Evolutionary conservation across 2,113 vertebrate species (phyloP).

Genomic region (Ptilonorhynchus violaceus): DNA sequence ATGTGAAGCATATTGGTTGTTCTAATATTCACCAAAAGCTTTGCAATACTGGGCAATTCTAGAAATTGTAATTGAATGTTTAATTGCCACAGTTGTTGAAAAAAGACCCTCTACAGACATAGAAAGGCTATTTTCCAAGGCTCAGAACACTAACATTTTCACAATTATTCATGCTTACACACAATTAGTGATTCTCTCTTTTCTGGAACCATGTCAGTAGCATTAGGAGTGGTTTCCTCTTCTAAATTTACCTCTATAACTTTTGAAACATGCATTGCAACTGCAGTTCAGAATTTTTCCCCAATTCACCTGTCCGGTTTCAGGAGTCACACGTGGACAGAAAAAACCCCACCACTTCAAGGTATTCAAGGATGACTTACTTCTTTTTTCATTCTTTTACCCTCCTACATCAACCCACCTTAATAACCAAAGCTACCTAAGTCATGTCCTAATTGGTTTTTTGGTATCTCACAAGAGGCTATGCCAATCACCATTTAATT

Average conservation of each 20-base stretch:
- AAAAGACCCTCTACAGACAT: not conserved
- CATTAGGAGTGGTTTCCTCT: not conserved
- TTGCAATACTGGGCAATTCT: not conserved
- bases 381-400: not conserved
- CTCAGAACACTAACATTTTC: not conserved
- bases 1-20: not conserved
- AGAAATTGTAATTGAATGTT: not conserved
- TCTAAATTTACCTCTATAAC: not conserved
- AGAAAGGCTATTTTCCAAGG: not conserved
- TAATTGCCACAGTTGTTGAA: not conserved
- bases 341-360: not conserved
- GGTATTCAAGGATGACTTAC: not conserved
- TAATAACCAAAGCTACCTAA: not conserved
- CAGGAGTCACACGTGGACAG: not conserved
- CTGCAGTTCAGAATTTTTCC: not conserved
- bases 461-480: not conserved
- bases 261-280: not conserved
- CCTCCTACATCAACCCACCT: not conserved
- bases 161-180: not conserved
- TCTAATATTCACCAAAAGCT: not conserved
- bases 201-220: not conserved
- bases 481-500: not conserved
- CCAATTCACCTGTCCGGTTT: not conserved
- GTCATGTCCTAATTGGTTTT: not conserved
- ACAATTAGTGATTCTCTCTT: not conserved